Evolutionary conservation across 2,888 invertebrate species (phyloP).

Genomic region (Helobdella robusta): DNA sequence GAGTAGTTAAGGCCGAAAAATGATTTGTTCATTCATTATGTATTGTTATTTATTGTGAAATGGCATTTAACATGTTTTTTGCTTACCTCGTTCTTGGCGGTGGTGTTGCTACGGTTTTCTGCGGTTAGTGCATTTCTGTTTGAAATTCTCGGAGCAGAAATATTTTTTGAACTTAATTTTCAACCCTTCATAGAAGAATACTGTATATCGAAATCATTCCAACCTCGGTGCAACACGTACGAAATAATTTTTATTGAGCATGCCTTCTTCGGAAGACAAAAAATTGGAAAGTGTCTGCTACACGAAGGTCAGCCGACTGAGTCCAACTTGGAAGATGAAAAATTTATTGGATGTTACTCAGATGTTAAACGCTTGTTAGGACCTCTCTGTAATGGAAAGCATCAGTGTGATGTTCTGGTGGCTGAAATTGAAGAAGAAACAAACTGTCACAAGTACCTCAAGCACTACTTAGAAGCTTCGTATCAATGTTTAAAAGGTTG

Average conservation of each 20-base stretch:
- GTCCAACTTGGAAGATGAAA: not conserved
- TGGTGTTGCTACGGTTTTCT: too few relatives aligned
- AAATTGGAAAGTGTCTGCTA: conserved; percentile 10
- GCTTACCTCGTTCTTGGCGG: too few relatives aligned
- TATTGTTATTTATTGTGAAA: too few relatives aligned
- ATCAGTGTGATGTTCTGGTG: conserved; percentile 19
- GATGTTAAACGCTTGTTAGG: conserved; percentile 19
- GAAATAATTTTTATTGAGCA: conserved; percentile 10
- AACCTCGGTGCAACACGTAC: conserved; percentile 4
- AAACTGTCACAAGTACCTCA: conserved; percentile 10
- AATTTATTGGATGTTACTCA: conserved; percentile 21
- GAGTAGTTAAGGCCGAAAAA: too few relatives aligned
- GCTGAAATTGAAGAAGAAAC: not conserved
- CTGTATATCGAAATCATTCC: conserved; percentile 13
- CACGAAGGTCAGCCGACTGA: conserved; percentile 5
- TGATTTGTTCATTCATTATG: too few relatives aligned
- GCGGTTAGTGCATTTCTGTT: too few relatives aligned
- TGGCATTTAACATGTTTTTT: too few relatives aligned
- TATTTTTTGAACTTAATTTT: too few relatives aligned
- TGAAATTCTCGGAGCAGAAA: too few relatives aligned
- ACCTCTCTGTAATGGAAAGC: conserved; percentile 18
- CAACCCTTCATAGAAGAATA: conserved; percentile 12
- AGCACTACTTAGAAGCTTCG: not conserved
- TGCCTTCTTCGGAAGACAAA: conserved; percentile 19
- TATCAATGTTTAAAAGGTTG: conserved; percentile 5